Base-by-base conservation (phyloP, 2,797 vertebrate species). In the Enteromius paludinosus region DNA sequence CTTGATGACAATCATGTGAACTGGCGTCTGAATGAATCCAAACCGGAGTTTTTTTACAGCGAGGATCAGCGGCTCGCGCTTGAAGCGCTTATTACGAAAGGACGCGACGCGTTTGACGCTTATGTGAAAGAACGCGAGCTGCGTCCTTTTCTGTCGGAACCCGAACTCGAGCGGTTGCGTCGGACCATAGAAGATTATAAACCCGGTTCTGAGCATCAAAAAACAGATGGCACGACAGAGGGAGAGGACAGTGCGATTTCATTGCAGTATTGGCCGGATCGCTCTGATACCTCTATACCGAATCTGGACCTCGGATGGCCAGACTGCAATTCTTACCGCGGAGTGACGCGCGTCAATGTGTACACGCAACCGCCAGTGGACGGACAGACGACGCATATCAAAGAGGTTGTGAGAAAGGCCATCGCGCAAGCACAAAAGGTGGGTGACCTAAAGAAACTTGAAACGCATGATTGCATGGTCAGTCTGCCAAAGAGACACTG, bases 281-380 rank as follows among this genome's bases (percentile, higher is more conserved):
- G 94, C 47, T 99, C 98, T 0, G 98, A 99, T 88, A 94, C 90
- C 47, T 97, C 97, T 33, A 96, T 98, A 82, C 97, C 96, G 0
- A 95, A 97, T 83, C 91, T 99, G 91, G 98, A 99, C 91, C 92
- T 99, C 28, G 98, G 98, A 45, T 99, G 98, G 98, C 98, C 97
- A 0, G 97, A 99, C 43, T 89, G 94, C 33, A 89, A 93, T 20
- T 96, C 96, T 2, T 99, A 98, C 89, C 95, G 98, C 0, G 98
- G 98, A 0, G 97, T 99, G 86, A 99, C 98, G 30, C 93, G 98
- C 0, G 98, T 97, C 72, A 96, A 91, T 0, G 97, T 99, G 61
- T 92, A 98, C 94, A 99, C 97, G 84, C 98, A 99, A 79, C 98
- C 98, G 0, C 98, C 98, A 0, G 89, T 95, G 0, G 96, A 98